phyloP scores from a whole-genome alignment of 2,888 invertebrate species.

The Eupithecia abbreviata region DNA sequence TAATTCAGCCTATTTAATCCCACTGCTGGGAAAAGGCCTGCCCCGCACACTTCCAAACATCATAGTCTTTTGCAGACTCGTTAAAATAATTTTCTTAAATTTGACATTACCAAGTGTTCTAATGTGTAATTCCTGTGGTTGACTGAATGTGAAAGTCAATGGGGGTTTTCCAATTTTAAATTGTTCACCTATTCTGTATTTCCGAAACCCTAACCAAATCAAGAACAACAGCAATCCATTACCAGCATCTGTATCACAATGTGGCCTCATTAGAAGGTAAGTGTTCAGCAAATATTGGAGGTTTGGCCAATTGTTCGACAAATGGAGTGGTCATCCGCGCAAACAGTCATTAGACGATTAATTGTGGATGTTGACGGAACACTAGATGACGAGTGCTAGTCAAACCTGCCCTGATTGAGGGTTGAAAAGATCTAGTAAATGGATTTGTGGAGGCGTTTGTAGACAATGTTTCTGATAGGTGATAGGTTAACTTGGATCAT shows the following conservation, averaged over 20 bases:
- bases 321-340: constrained; percentile 70
- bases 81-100: too few relatives aligned
- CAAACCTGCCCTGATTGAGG: constrained; percentile 50
- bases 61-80: too few relatives aligned
- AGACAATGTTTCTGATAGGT: background rate
- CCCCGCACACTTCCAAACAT: too few relatives aligned
- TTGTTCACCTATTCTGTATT: background rate
- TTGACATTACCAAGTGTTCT: too few relatives aligned
- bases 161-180: background rate
- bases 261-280: constrained; percentile 73
- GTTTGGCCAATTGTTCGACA: constrained; percentile 69
- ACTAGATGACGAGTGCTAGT: constrained; percentile 63
- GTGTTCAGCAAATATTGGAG: constrained; percentile 73
- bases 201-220: constrained; percentile 4
- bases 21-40: too few relatives aligned
- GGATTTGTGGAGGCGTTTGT: constrained; percentile 7
- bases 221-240: constrained; percentile 35
- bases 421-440: constrained; percentile 13
- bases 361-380: constrained; percentile 76
- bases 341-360: constrained; percentile 82
- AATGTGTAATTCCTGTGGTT: too few relatives aligned
- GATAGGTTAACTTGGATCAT: background rate
- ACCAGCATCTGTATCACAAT: constrained; percentile 52
- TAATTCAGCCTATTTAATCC: too few relatives aligned
- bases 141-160: too few relatives aligned